Base-by-base conservation (phyloP, 2,888 invertebrate species). In the Eupithecia exiguata region DNA sequence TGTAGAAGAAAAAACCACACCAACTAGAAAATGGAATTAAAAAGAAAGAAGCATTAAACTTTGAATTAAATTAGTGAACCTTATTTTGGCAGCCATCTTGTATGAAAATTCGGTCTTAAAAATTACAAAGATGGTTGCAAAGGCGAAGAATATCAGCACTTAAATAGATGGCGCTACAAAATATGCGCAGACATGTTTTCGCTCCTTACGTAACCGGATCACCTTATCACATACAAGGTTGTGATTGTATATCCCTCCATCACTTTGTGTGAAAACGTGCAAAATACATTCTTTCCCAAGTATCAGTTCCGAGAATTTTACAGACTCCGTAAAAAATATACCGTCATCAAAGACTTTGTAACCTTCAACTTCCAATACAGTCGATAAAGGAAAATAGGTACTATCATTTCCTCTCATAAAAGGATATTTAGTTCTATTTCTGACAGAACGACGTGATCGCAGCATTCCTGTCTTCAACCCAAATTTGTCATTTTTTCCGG, bases 401-500 rank as follows among this genome's bases (percentile, higher is more conserved):
- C 18, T 25, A 21, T 21, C 21, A 58, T 58, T 58, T 25, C 58
- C 21, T 58, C 58, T 58, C 25, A 14, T 58, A 58, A 58, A 53
- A 58, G 21, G 58, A 58, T 12, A 25, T 58, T 5, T 4, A 58
- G 58, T 58, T 21, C 12, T 14, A 58, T 58, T 58, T 5, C 25
- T 58, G 58, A 58, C 25, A 58, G 25, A 58, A 21, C 21, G 53
- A 53, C 53, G 25, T 58, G 58, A 58, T 58, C 21, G 12, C 53
- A 77, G 38, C 30, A 70, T 68, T 35, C 63, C 63, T 71, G 68
- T 72, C 74, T 77, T 65, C 69, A 71, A 72, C 61, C 71, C 71
- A 73, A 69, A 74, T 79, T 76, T 73, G 75, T 76, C 73, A 74
- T 49, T 21, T 66, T n/a, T 68, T 46, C 62, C 58, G 35, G 21